A percentile compares a stretch with the other conserved stretches of the same genome.
Evolutionary conservation across 2,888 invertebrate genomes (phyloP).

Genomic region (Platycheirus albimanus): DNA sequence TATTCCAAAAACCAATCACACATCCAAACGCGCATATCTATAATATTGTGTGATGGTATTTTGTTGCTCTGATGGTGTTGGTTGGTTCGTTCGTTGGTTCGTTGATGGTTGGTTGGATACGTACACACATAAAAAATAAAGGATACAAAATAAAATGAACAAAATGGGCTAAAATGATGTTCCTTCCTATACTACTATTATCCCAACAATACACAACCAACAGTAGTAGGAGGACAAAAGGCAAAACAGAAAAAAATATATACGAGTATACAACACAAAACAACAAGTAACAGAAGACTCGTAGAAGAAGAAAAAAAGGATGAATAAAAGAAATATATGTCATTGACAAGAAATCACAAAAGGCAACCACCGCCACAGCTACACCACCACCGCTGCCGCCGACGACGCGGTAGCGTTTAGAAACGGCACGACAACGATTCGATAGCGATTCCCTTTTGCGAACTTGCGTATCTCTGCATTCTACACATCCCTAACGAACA

Average conservation of each 20-base stretch:
- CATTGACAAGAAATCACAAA: constrained; percentile 69
- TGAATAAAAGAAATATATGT: constrained; percentile 39
- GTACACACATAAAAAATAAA: constrained; percentile 21
- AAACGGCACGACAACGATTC: constrained; percentile 21
- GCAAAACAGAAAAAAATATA: no score
- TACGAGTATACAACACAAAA: no score
- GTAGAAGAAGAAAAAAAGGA: no score
- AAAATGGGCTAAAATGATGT: constrained; percentile 30
- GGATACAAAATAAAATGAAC: constrained; percentile 33
- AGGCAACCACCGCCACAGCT: constrained; percentile 40
- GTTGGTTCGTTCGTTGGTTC: not conserved
- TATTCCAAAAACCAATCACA: constrained; percentile 70
- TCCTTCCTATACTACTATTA: constrained; percentile 8
- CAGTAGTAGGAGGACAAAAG: not conserved
- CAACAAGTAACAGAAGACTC: constrained; percentile 59
- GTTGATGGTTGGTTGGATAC: not conserved
- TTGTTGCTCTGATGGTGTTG: constrained; percentile 23
- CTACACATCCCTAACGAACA: constrained; percentile 45
- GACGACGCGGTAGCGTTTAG: not conserved
- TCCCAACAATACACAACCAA: no score
- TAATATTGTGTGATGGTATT: constrained; percentile 34
- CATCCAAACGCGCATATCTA: constrained; percentile 73
- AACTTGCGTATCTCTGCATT: constrained; percentile 31
- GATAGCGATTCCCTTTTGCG: constrained; percentile 14
- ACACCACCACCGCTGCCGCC: not conserved